Conservation (phyloP, 2,888 invertebrate species). For the Agrochola circellaris region DNA sequence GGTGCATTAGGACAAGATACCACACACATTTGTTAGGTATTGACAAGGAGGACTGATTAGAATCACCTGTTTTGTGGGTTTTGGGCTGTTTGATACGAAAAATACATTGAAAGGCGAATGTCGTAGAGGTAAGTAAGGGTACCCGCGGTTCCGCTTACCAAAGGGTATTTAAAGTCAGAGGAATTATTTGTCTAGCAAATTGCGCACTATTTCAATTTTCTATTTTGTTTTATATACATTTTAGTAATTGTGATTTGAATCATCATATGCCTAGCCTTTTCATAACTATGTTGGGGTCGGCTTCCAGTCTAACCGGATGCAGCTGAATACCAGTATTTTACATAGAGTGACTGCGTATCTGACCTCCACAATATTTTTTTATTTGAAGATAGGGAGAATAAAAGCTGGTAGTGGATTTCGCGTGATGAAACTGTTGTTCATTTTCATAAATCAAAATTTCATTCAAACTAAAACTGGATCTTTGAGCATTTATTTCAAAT, state of each 20-base stretch:
- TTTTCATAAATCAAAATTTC: too few relatives aligned
- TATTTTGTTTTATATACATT: background rate
- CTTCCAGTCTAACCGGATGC: too few relatives aligned
- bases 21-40: conserved; percentile 60
- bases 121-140: background rate
- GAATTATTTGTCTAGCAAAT: background rate
- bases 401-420: background rate
- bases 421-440: background rate
- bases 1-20: conserved; percentile 52
- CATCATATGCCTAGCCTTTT: too few relatives aligned
- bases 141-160: background rate
- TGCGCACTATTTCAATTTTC: background rate
- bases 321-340: too few relatives aligned
- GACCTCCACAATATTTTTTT: too few relatives aligned
- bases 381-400: background rate
- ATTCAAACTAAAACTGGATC: too few relatives aligned
- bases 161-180: background rate
- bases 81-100: conserved; percentile 11
- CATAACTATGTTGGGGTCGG: too few relatives aligned
- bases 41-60: conserved; percentile 60
- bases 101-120: background rate
- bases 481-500: too few relatives aligned
- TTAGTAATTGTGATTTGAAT: background rate
- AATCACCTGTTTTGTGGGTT: conserved; percentile 57
- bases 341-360: too few relatives aligned